Evolutionary conservation across 2,113 vertebrate genomes (phyloP).

Genomic region (Mystacornis crossleyi): DNA sequence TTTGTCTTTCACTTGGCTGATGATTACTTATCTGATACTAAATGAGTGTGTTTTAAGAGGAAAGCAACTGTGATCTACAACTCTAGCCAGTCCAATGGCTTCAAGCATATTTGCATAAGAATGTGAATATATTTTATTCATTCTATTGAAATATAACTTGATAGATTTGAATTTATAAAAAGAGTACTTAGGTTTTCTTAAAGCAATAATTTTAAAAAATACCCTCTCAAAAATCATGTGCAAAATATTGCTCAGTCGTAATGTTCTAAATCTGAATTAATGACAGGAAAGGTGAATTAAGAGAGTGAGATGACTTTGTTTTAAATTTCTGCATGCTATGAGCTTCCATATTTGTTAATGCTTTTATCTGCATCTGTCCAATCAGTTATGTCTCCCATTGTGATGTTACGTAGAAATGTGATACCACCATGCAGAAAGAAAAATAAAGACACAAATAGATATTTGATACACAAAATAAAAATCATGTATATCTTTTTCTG

Average conservation of each 20-base stretch:
- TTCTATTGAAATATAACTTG: background rate
- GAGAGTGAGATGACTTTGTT: background rate
- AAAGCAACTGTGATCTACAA: background rate
- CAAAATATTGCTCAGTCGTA: background rate
- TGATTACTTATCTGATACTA: background rate
- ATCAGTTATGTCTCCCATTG: background rate
- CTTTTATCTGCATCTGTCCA: background rate
- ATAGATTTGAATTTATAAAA: background rate
- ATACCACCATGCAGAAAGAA: background rate
- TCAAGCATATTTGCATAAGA: background rate
- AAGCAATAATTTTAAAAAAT: background rate
- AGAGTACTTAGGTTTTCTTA: background rate
- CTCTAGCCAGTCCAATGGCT: background rate
- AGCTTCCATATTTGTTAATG: background rate
- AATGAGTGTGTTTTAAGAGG: background rate
- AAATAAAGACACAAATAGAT: background rate
- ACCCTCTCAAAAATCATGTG: background rate
- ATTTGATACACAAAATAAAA: background rate
- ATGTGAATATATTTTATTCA: background rate
- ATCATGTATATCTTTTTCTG: background rate
- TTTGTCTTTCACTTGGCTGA: background rate
- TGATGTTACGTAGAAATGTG: background rate
- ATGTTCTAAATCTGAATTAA: background rate
- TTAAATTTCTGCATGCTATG: background rate
- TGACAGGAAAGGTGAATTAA: background rate